Conservation (phyloP, 2,113 vertebrate genomes). For the Nymphicus hollandicus region DNA sequence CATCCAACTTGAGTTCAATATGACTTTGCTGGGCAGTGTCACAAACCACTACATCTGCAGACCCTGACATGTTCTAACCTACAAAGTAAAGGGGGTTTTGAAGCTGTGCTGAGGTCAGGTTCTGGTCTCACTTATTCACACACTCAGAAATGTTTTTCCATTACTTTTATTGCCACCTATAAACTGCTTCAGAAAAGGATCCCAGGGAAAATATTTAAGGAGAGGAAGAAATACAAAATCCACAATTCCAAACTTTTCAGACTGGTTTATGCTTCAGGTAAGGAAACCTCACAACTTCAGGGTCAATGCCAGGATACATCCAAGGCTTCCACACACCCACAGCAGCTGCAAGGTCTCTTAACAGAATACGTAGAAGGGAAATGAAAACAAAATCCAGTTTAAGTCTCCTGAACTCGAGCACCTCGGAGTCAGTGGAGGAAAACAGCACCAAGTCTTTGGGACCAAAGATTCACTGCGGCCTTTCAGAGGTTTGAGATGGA, state of each 20-base stretch:
- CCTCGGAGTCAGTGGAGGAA: background rate
- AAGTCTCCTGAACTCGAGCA: background rate
- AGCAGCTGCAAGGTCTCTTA: background rate
- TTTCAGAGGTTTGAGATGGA: background rate
- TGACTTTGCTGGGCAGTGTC: background rate
- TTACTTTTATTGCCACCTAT: background rate
- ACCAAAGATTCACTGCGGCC: background rate
- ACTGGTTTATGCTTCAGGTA: background rate
- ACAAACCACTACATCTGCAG: background rate
- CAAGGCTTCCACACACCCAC: background rate
- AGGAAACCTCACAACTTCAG: background rate
- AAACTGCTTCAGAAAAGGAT: background rate
- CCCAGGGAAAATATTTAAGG: background rate
- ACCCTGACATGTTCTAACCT: background rate
- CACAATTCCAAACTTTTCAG: background rate
- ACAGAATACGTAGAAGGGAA: background rate
- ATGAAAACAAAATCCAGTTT: background rate
- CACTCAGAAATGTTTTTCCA: background rate
- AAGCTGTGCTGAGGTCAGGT: background rate
- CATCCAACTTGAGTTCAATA: background rate
- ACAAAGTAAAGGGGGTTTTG: too few species aligned
- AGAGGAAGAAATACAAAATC: rapidly evolving
- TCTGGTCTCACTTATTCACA: background rate
- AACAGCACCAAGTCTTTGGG: background rate
- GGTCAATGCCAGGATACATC: background rate